These are phyloP conservation scores for Drosophila navojoa DNA, from an alignment of 1,140 invertebrate species.

Conservation along the genomic window DNA sequence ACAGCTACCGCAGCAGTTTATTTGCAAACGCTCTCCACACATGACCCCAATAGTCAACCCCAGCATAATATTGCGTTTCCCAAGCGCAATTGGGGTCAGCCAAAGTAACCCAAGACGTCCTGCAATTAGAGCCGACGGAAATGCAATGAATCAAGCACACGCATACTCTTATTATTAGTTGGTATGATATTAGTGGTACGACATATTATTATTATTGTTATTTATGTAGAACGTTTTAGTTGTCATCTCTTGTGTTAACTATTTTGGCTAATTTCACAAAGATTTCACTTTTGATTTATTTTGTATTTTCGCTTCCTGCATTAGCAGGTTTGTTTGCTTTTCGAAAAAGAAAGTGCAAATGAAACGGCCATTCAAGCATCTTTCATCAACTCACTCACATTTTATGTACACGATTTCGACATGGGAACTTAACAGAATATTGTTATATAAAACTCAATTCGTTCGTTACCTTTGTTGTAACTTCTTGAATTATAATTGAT, in stretches of 20 bases:
- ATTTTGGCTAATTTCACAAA: neutral
- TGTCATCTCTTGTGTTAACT: neutral
- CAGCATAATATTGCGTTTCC: slow-evolving; percentile 28
- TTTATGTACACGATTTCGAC: slow-evolving; percentile 1
- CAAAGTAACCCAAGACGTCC: slow-evolving; percentile 32
- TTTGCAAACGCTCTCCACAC: slow-evolving; percentile 66
- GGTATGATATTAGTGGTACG: no score
- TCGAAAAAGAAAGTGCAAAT: slow-evolving; percentile 9
- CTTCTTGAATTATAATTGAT: slow-evolving; percentile 6
- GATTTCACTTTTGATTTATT: slow-evolving; percentile 25
- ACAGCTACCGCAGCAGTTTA: slow-evolving; percentile 35
- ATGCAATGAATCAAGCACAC: neutral
- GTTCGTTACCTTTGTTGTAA: neutral
- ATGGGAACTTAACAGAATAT: neutral
- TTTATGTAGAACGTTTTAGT: neutral
- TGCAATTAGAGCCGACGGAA: slow-evolving; percentile 32
- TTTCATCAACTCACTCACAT: slow-evolving; percentile 8
- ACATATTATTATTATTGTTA: neutral
- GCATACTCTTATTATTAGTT: no score
- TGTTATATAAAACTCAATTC: slow-evolving; percentile 6
- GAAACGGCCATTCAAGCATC: neutral
- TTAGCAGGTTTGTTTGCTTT: slow-evolving; percentile 9
- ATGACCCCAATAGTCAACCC: slow-evolving; percentile 69
- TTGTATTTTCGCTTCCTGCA: slow-evolving; percentile 3
- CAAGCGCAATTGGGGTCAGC: slow-evolving; percentile 36